Conservation (phyloP, 1,140 invertebrate species). For the Coenobita brevimanus region DNA sequence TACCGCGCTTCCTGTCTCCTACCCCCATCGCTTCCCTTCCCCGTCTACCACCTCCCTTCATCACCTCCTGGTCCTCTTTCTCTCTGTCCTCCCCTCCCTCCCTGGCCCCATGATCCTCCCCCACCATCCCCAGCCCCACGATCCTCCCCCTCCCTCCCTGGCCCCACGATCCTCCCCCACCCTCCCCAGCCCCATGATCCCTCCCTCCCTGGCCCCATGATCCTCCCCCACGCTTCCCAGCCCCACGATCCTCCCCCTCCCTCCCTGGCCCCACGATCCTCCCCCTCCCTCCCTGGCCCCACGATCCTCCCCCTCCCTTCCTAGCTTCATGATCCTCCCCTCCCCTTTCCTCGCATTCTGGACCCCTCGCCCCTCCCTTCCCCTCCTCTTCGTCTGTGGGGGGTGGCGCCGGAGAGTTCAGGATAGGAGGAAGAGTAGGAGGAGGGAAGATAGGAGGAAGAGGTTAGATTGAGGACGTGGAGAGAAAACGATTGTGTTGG, state of each 20-base stretch:
- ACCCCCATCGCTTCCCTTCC: background rate
- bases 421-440: background rate
- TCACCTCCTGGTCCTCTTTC: background rate
- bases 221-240: background rate
- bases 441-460: background rate
- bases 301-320: background rate
- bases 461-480: background rate
- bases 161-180: too few species aligned
- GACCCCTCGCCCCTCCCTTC: background rate
- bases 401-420: background rate
- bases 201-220: background rate
- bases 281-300: background rate
- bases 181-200: background rate
- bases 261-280: background rate
- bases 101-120: background rate
- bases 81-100: background rate
- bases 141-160: background rate
- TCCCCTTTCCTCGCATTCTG: background rate
- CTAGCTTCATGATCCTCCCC: background rate
- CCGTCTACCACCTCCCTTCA: background rate
- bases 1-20: background rate
- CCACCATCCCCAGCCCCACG: background rate
- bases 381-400: background rate
- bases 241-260: background rate
- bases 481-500: background rate